Percentiles rank a stretch among this genome's conserved stretches.
Evolutionary conservation across 2,888 invertebrate species (phyloP).

Genomic region (Volucella inflata): DNA sequence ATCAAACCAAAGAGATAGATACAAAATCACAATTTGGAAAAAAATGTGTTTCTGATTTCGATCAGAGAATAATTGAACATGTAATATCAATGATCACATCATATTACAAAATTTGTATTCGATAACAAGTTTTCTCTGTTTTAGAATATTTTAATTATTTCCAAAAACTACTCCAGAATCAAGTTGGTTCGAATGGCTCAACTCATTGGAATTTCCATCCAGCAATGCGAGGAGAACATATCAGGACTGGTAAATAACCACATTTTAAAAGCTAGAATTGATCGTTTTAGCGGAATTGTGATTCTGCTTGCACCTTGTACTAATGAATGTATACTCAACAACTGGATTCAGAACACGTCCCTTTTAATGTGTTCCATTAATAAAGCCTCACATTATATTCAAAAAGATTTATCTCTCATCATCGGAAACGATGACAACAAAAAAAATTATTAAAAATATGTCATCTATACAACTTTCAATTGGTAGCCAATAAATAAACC

Average conservation of each 20-base stretch:
- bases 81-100: constrained; percentile 82
- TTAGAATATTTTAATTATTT: constrained; percentile 93
- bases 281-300: constrained; percentile 94
- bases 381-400: constrained; percentile 96
- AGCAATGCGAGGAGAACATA: constrained; percentile 95
- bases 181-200: constrained; percentile 93
- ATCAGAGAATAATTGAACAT: constrained; percentile 97
- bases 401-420: constrained; percentile 87
- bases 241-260: constrained; percentile 94
- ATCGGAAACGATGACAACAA: not conserved
- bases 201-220: constrained; percentile 91
- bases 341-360: constrained; percentile 93
- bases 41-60: constrained; percentile 94
- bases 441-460: not conserved
- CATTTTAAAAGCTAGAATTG: constrained; percentile 95
- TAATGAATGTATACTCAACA: constrained; percentile 86
- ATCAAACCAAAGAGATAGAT: constrained; percentile 90
- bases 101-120: not conserved
- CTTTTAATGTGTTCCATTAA: constrained; percentile 95
- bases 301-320: constrained; percentile 87
- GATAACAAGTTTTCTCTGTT: constrained; percentile 29
- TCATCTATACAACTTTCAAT: too few species aligned
- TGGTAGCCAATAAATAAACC: too few species aligned
- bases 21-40: constrained; percentile 89
- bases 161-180: constrained; percentile 97